Evolutionary conservation across 2,888 invertebrate species (phyloP).

Genomic region (Dolomedes plantarius): DNA sequence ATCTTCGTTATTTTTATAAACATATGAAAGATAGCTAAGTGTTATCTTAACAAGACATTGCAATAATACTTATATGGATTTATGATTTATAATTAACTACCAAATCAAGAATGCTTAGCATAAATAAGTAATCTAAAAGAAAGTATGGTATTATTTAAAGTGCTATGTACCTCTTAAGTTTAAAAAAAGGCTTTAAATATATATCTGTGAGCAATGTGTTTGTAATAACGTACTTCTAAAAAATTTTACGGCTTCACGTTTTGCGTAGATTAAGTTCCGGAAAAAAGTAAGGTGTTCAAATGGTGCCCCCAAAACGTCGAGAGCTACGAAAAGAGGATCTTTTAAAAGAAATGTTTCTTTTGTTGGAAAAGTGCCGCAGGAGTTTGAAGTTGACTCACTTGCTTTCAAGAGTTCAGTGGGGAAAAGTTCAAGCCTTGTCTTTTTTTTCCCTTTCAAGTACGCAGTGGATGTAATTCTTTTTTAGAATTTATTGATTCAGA

Average conservation of each 20-base stretch:
- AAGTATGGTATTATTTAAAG: no score
- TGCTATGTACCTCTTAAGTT: no score
- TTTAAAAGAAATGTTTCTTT: conserved; percentile 54
- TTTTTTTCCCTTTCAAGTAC: conserved; percentile 15
- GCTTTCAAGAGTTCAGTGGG: conserved; percentile 28
- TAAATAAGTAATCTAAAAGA: no score
- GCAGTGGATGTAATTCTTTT: conserved; percentile 23
- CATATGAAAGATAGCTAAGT: no score
- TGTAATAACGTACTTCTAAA: neutral
- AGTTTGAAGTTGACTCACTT: conserved; percentile 39
- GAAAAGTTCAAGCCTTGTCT: conserved; percentile 41
- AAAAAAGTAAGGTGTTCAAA: conserved; percentile 1
- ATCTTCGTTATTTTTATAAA: no score
- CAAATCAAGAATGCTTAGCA: no score
- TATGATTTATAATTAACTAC: no score
- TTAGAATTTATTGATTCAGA: conserved; percentile 28
- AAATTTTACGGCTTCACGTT: neutral
- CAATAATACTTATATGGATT: no score
- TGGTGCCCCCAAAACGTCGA: conserved; percentile 19
- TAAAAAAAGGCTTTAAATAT: neutral
- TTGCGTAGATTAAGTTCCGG: neutral
- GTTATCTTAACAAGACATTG: no score
- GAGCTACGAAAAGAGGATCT: conserved; percentile 27
- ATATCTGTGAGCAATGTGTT: neutral
- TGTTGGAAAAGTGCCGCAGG: conserved; percentile 50